phyloP scores from a whole-genome alignment of 2,888 invertebrate genomes.

The Hypercompe scribonia region DNA sequence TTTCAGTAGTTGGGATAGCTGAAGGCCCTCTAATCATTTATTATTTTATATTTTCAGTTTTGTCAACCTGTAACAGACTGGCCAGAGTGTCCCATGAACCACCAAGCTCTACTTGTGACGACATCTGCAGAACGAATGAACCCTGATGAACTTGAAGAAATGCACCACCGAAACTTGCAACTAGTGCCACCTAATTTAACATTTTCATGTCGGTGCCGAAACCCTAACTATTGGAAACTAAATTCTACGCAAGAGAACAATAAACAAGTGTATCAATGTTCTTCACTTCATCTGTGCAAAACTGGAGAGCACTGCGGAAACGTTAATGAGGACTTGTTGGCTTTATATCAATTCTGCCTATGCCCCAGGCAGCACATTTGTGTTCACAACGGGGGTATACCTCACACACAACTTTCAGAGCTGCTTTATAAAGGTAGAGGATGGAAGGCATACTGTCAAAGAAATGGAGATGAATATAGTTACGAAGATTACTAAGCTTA shows the following conservation, averaged over 20 bases:
- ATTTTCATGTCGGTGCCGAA: conserved; percentile 82
- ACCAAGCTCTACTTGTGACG: conserved; percentile 72
- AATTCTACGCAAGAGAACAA: conserved; percentile 56
- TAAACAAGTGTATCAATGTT: conserved; percentile 74
- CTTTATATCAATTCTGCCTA: conserved; percentile 88
- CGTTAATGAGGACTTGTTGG: conserved; percentile 85
- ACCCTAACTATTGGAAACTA: conserved; percentile 84
- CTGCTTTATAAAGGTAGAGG: conserved; percentile 86
- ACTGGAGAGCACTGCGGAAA: conserved; percentile 88
- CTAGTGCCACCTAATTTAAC: conserved; percentile 76
- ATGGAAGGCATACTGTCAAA: conserved; percentile 86
- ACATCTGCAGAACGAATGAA: conserved; percentile 67
- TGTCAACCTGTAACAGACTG: conserved; percentile 77
- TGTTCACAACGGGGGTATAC: conserved; percentile 80
- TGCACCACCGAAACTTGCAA: conserved; percentile 74
- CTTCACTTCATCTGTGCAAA: conserved; percentile 82
- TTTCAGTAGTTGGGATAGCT: background rate
- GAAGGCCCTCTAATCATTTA: background rate
- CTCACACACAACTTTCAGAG: conserved; percentile 80
- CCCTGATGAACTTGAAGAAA: conserved; percentile 74
- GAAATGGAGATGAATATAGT: conserved; percentile 63
- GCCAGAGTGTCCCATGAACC: conserved; percentile 69
- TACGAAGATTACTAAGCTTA: conserved; percentile 81
- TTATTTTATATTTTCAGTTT: conserved; percentile 72
- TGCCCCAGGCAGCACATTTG: conserved; percentile 88